These are phyloP conservation scores for Zaprionus davidi DNA, from an alignment of 1,140 invertebrate species.

Conservation along the genomic window DNA sequence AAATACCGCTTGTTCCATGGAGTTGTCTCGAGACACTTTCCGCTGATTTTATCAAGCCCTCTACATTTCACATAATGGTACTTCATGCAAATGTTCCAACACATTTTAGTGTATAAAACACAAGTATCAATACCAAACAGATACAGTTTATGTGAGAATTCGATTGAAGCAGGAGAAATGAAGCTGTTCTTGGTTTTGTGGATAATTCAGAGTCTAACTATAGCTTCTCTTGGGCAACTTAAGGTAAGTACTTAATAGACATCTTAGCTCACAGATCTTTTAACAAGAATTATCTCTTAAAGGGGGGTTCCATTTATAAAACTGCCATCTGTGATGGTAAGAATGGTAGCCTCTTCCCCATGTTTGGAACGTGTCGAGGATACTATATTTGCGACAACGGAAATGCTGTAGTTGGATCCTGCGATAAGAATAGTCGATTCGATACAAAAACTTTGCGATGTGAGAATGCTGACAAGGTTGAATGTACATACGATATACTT, in stretches of 20 bases:
- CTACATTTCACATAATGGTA: conserved; percentile 55
- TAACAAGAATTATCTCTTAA: neutral
- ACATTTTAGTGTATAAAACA: conserved; percentile 50
- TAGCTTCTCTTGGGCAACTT: conserved; percentile 28
- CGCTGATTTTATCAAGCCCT: conserved; percentile 46
- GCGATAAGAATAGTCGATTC: conserved; percentile 56
- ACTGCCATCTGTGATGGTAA: conserved; percentile 63
- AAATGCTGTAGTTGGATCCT: conserved; percentile 65
- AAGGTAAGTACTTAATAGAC: conserved; percentile 35
- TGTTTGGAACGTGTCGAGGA: conserved; percentile 67
- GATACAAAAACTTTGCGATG: conserved; percentile 60
- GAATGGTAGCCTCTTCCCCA: conserved; percentile 65
- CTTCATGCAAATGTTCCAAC: conserved; percentile 56
- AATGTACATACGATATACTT: conserved; percentile 46
- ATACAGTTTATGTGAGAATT: conserved; percentile 32
- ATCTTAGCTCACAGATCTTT: neutral
- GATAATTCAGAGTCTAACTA: conserved; percentile 34
- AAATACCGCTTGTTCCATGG: conserved; percentile 3
- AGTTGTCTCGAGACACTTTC: conserved; percentile 23
- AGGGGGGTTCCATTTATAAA: conserved; percentile 56
- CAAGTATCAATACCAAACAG: neutral
- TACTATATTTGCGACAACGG: conserved; percentile 74
- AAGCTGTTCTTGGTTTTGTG: conserved; percentile 44
- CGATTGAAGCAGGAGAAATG: conserved; percentile 33
- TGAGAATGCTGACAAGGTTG: conserved; percentile 55